Base-by-base conservation (phyloP, 2,888 invertebrate genomes). In the Spilosoma lubricipeda region DNA sequence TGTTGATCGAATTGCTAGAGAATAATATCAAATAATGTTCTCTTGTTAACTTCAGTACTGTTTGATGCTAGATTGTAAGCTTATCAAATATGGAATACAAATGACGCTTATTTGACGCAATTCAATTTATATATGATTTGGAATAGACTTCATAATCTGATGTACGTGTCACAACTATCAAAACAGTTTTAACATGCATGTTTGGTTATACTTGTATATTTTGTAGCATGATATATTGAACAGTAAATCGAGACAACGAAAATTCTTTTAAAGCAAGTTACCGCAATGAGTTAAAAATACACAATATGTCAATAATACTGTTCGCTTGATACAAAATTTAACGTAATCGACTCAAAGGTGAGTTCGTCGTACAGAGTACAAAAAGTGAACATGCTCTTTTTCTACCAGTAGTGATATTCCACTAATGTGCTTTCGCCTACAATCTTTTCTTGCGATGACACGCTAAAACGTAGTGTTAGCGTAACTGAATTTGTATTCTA, bases 361-460 rank as follows among this genome's bases (percentile, higher is more conserved):
- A 86, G 90, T 89, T 86, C 90, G 87, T 88, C 88, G 88, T 83
- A 82, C 83, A 87, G 86, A 88, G 88, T 91, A 92, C 89, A 92
- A 93, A 92, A 92, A 92, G 89, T 91, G 89, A 90, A 93, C 92
- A 92, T 92, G 92, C 91, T 92, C 90, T 92, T 93, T 91, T 89
- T 91, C 91, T 92, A 91, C 91, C 91, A 91, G 88, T 91, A 93
- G 93, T 93, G 94, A 94, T 93, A 94, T 92, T 92, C 92, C 91
- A 93, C 94, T 95, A 95, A 95, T 95, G 93, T 93, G 93, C 93
- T 93, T 93, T 93, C 91, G 93, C 90, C 91, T 93, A 92, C 92
- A 95, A 94, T 94, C 93, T 95, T 95, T 95, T 93, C 94, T 93
- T 93, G 90, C 92, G 92, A 94, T 94, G 94, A 95, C 94, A 94